phyloP scores from a whole-genome alignment of 2,113 vertebrate species.

The Podiceps cristatus region DNA sequence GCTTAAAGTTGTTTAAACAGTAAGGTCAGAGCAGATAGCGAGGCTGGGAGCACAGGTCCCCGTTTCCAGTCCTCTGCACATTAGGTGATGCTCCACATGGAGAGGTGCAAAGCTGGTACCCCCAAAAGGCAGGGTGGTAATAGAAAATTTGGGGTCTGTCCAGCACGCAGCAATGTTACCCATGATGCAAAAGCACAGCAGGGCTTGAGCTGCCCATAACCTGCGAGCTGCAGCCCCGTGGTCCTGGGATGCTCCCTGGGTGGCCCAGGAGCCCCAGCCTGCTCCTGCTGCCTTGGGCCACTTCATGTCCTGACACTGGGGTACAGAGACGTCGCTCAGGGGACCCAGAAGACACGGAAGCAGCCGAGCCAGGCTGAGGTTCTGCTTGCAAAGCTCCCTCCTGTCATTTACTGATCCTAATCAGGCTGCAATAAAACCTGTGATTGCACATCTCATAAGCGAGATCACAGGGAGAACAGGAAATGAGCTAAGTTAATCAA shows the following conservation, averaged over 20 bases:
- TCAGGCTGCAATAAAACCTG: constrained; percentile 20
- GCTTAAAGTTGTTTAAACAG: background rate
- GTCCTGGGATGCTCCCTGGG: background rate
- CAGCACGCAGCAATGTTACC: fast-evolving
- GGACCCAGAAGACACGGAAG: background rate
- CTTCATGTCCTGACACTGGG: fast-evolving
- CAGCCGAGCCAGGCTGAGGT: background rate
- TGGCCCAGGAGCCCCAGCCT: background rate
- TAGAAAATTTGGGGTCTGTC: background rate
- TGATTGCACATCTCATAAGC: constrained; percentile 8
- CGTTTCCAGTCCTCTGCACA: background rate
- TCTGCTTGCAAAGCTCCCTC: background rate
- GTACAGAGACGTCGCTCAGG: fast-evolving
- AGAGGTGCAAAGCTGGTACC: fast-evolving
- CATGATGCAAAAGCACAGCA: no score
- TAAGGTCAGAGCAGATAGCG: background rate
- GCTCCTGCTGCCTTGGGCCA: background rate
- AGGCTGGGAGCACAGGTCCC: background rate
- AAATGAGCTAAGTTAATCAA: constrained; percentile 57
- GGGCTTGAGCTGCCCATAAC: background rate
- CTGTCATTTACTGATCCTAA: constrained; percentile 22
- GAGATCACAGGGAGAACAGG: constrained; percentile 39
- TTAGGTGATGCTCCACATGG: fast-evolving
- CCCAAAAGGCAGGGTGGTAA: background rate
- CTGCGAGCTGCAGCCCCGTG: background rate